Base-by-base conservation (phyloP, 2,888 invertebrate species). In the Falcaria lacertinaria region DNA sequence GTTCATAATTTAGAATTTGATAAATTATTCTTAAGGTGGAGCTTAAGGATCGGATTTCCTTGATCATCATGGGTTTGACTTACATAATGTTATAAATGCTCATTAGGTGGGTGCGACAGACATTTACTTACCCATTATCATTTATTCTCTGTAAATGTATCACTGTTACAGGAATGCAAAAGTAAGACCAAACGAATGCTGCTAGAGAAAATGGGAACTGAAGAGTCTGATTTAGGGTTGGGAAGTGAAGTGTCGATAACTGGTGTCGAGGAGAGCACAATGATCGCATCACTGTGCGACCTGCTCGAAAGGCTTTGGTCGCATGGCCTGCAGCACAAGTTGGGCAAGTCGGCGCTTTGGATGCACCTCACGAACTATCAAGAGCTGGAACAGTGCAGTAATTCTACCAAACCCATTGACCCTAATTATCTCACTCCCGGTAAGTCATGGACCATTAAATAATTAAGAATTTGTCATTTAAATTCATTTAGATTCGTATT, bases 301-400 rank as follows among this genome's bases (percentile, higher is more conserved):
- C 91, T 99, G 42, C 83, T 99, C 38, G 99, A 99, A 84, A 91
- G 99, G 56, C 95, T 99, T 17, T 99, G 99, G 99, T 96, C 97
- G 0, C 99, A 99, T 72, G 99, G 99, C 0, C 87, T 98, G 41
- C 97, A 97, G 57, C 95, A 94, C 48, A 99, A 98, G 80, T 95
- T 97, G 88, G 98, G 98, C 6, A 99, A 98, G 86, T 98, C 98
- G 0, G 97, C 98, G 0, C 89, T 99, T 4, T 99, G 99, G 99
- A 95, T 97, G 47, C 98, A 98, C 82, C 91, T 99, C 43, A 92
- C 94, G 13, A 95, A 95, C 70, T 98, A 96, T 74, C 95, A 98
- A 67, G 97, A 97, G 67, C 73, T 94, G 60, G 95, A 95, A 70
- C 95, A 96, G 63, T 87, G 90, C 53, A 90, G 89, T 58, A 89